These are phyloP conservation scores for Orthonevra nobilis DNA, from an alignment of 2,888 invertebrate species.

Conservation along the genomic window DNA sequence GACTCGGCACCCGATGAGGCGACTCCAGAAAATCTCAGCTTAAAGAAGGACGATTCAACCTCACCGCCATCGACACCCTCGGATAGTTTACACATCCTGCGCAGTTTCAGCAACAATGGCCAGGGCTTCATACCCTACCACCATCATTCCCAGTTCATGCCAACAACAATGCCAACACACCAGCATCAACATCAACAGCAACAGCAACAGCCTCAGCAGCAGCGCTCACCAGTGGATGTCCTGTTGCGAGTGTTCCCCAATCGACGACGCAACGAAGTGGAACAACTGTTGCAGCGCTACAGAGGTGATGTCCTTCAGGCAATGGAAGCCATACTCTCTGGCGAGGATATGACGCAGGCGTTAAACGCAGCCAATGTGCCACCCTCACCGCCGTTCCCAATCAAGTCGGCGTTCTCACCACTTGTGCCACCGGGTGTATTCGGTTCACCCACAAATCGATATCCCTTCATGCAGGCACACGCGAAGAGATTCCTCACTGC, in stretches of 20 bases:
- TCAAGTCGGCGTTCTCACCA: conserved; percentile 89
- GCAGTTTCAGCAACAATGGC: conserved; percentile 76
- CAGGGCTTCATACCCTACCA: conserved; percentile 81
- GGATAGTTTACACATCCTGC: conserved; percentile 77
- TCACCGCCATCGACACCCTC: conserved; percentile 80
- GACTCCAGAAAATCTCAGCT: conserved; percentile 90
- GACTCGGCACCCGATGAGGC: conserved; percentile 81
- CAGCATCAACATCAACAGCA: conserved; percentile 73
- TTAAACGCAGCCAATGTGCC: conserved; percentile 75
- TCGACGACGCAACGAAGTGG: conserved; percentile 91
- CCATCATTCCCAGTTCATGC: conserved; percentile 77
- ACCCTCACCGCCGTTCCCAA: conserved; percentile 78
- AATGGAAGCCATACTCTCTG: conserved; percentile 93
- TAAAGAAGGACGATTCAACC: conserved; percentile 84
- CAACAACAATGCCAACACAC: conserved; percentile 76
- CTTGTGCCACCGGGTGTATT: conserved; percentile 82
- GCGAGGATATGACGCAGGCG: conserved; percentile 79
- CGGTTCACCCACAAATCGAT: conserved; percentile 79
- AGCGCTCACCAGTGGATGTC: conserved; percentile 91
- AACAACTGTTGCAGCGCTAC: conserved; percentile 90
- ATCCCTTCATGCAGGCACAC: conserved; percentile 82
- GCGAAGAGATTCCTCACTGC: conserved; percentile 90
- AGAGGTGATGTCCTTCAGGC: conserved; percentile 95
- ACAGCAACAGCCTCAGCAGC: conserved; percentile 76
- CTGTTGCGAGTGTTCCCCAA: conserved; percentile 94